phyloP scores from a whole-genome alignment of 2,113 vertebrate genomes.

The Oenanthe oenanthe region DNA sequence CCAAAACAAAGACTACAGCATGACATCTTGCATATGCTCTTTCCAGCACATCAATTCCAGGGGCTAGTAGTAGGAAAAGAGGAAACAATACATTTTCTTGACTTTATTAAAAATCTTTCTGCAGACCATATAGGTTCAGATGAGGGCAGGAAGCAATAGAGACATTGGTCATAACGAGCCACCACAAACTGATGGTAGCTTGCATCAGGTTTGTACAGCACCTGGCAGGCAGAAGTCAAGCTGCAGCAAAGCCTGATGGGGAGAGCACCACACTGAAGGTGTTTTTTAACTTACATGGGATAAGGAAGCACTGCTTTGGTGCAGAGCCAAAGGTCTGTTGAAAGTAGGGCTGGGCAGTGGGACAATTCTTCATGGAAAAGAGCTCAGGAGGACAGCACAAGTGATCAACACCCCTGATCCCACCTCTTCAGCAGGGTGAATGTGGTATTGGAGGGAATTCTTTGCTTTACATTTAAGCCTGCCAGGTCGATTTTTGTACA shows the following conservation, averaged over 20 bases:
- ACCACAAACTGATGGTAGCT: neutral
- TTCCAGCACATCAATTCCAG: neutral
- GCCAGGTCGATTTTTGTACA: neutral
- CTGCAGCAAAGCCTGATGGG: neutral
- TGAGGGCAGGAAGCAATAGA: neutral
- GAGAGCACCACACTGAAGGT: neutral
- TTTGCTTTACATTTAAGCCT: neutral
- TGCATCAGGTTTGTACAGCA: neutral
- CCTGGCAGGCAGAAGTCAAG: rapidly evolving
- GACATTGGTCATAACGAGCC: neutral
- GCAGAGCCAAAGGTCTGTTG: neutral
- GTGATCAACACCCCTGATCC: neutral
- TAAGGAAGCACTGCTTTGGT: neutral
- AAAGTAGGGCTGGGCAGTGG: rapidly evolving
- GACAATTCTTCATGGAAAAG: neutral
- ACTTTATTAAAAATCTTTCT: neutral
- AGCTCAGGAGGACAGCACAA: neutral
- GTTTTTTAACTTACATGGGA: neutral
- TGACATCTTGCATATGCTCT: neutral
- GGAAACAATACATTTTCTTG: neutral
- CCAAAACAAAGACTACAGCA: neutral
- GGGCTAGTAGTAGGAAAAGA: neutral
- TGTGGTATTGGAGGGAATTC: neutral
- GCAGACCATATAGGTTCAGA: neutral
- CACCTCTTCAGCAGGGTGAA: neutral